These are phyloP conservation scores for Calameuta idolon DNA, from an alignment of 2,888 invertebrate species.

Conservation along the genomic window DNA sequence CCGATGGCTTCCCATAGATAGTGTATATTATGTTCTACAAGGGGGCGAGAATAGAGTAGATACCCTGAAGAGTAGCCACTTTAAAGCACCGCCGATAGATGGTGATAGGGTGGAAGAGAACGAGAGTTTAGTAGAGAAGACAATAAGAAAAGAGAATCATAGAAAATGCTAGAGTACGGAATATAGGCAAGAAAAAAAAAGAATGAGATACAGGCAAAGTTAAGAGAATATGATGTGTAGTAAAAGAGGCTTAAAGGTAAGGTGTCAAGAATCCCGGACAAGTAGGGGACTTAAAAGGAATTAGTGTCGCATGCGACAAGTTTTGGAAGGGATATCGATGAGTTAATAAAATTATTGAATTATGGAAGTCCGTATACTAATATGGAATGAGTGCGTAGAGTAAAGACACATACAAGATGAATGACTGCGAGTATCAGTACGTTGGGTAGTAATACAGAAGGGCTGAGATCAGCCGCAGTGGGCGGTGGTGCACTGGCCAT, in stretches of 20 bases:
- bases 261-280: no score
- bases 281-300: neutral
- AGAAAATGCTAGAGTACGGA: neutral
- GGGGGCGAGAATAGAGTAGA: neutral
- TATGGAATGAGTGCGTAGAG: neutral
- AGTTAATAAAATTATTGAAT: constrained; percentile 30
- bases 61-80: neutral
- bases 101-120: neutral
- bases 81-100: neutral
- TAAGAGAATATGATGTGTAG: neutral
- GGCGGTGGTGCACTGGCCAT: constrained; percentile 40
- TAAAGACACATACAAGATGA: constrained; percentile 10
- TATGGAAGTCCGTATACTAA: constrained; percentile 7
- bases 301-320: constrained; percentile 1
- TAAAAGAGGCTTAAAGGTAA: neutral
- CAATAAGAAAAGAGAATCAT: neutral
- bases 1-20: neutral
- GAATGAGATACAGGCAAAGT: neutral
- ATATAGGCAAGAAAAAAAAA: neutral
- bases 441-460: constrained; percentile 20
- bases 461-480: constrained; percentile 42
- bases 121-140: neutral
- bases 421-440: constrained; percentile 8
- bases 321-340: constrained; percentile 17
- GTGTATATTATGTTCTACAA: neutral